Base-by-base conservation (phyloP, 2,797 vertebrate species). In the Galaxias olidus region DNA sequence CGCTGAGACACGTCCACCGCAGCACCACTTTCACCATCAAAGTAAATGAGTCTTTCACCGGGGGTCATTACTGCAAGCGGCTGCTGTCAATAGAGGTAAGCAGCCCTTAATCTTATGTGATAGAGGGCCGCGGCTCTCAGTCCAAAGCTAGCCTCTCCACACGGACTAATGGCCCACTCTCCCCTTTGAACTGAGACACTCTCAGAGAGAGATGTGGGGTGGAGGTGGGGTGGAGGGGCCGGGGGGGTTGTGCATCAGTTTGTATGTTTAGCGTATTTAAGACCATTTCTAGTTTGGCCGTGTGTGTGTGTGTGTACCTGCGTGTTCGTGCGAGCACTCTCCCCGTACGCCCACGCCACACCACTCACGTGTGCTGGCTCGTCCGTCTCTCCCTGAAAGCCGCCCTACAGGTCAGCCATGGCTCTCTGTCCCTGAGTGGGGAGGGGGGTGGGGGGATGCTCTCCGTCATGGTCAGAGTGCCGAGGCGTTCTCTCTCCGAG, bases 21-120 rank as follows among this genome's bases (percentile, higher is more conserved):
- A 61, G 73, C n/a, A n/a, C 68, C 77, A 80, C 78, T 81, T 72
- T 80, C 73, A 79, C 61, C 82, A 86, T 86, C 80, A 86, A 85
- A 86, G 78, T 81, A 81, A 85, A 87, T 70, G 74, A 82, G 80
- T 86, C 72, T 80, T 82, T 86, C 79, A 80, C 81, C 66, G 66
- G 72, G 77, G 85, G 79, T 86, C 83, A 79, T 88, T 86, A 85
- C 73, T 76, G 84, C 68, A 73, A 87, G 73, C 57, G 17, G 75
- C 81, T 85, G 75, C 78, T 86, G 82, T 88, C 87, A 86, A 88
- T 87, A 87, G 79, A 77, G 82, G 85, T 72, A 87, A 82, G 80
- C 77, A 76, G 72, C 73, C 72, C 77, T 83, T 88, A 85, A 90
- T 88, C 76, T 79, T 80, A 80, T 87, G 78, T 78, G 86, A 84